Percentiles rank a stretch among this genome's conserved stretches.
Conservation (phyloP, 2,888 invertebrate genomes). For the Dichetophora obliterata region DNA sequence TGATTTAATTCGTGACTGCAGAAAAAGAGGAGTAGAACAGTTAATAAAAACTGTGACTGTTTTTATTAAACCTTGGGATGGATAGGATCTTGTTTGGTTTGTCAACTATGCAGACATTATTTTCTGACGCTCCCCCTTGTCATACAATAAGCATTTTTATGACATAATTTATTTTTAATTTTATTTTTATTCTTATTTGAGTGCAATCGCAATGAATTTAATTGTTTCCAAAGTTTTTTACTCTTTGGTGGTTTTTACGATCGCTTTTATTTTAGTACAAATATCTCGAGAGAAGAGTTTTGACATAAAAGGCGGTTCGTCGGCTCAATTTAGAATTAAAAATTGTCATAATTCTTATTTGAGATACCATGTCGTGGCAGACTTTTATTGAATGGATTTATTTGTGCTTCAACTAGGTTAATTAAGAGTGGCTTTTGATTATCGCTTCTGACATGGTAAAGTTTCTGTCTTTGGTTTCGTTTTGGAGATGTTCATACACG, state of each 20-base stretch:
- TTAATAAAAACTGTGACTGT: constrained; percentile 3
- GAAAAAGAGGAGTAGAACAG: constrained; percentile 8
- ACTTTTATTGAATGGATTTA: neutral
- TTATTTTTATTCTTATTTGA: constrained; percentile 27
- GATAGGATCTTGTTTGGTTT: constrained; percentile 3
- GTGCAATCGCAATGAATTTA: constrained; percentile 15
- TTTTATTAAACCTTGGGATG: neutral
- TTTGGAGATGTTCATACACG: too few species aligned
- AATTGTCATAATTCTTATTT: constrained; percentile 28
- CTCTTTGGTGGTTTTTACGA: neutral
- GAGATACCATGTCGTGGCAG: neutral
- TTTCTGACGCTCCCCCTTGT: neutral
- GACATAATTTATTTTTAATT: constrained; percentile 31
- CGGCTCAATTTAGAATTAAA: constrained; percentile 34
- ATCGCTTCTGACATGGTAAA: too few species aligned
- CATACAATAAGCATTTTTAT: neutral
- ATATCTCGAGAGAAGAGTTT: constrained; percentile 18
- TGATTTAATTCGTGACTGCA: constrained; percentile 12
- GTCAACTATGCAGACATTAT: constrained; percentile 6
- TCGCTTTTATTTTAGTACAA: neutral
- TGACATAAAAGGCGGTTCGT: constrained; percentile 48
- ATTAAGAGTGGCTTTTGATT: too few species aligned
- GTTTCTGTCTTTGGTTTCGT: neutral
- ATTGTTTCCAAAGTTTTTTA: neutral
- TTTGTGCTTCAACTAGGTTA: too few species aligned